These are phyloP conservation scores for Actenoides lindsayi DNA, from an alignment of 2,113 vertebrate species.

Conservation along the genomic window DNA sequence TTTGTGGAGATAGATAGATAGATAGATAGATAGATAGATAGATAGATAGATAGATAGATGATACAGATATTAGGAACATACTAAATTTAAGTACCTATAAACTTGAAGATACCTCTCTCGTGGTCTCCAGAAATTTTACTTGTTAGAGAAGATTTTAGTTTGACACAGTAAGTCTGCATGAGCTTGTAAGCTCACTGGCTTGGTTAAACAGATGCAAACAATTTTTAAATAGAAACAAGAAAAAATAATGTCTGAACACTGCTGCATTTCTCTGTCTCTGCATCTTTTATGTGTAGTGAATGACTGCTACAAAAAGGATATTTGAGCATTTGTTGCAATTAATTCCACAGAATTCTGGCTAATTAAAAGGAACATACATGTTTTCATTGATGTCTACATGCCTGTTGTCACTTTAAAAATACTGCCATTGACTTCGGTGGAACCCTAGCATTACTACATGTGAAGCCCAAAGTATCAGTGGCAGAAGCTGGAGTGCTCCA, in stretches of 20 bases:
- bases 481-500: background rate
- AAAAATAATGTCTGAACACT: background rate
- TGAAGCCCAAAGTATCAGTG: background rate
- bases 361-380: background rate
- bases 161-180: background rate
- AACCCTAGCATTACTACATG: background rate
- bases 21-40: background rate
- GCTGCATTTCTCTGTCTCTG: background rate
- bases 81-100: background rate
- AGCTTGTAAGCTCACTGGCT: background rate
- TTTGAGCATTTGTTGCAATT: background rate
- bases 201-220: background rate
- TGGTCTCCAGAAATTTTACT: background rate
- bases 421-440: background rate
- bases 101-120: background rate
- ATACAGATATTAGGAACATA: background rate
- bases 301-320: background rate
- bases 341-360: background rate
- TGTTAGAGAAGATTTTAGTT: background rate
- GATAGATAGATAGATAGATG: too few species aligned
- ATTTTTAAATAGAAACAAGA: background rate
- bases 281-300: background rate
- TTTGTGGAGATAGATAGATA: background rate
- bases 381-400: background rate
- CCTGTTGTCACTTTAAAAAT: background rate